Evolutionary conservation across 2,888 invertebrate genomes (phyloP).

Genomic region (Apeira syringaria): DNA sequence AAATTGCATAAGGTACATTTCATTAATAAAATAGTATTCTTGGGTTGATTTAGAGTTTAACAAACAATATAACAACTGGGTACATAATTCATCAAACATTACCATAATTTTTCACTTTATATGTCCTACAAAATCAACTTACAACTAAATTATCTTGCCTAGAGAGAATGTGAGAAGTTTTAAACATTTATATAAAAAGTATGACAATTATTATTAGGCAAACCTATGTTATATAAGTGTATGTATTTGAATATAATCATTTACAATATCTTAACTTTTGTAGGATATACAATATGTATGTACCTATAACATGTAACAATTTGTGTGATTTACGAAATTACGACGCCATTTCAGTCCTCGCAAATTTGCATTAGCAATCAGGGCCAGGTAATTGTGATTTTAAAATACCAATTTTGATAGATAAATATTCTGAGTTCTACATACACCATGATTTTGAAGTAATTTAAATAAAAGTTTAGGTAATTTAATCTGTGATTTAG

Average conservation of each 20-base stretch:
- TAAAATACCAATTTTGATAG: neutral
- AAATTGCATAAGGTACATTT: conserved; percentile 35
- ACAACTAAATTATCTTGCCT: conserved; percentile 19
- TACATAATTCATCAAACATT: conserved; percentile 40
- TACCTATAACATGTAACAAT: conserved; percentile 25
- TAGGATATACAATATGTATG: conserved; percentile 14
- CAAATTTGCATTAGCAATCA: conserved; percentile 1
- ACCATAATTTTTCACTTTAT: conserved; percentile 29
- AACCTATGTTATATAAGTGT: conserved; percentile 8
- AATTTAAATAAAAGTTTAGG: no score
- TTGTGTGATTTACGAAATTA: conserved; percentile 15
- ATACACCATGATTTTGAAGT: no score
- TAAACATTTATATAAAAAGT: conserved; percentile 4
- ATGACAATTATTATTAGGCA: conserved; percentile 3
- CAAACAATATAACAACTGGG: conserved; percentile 43
- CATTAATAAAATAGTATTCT: conserved; percentile 23
- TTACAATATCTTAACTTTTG: conserved; percentile 9
- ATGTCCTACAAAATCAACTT: conserved; percentile 39
- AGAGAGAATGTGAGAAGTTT: conserved; percentile 1
- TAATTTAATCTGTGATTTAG: no score
- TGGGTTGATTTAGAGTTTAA: conserved; percentile 46
- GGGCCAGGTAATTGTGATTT: neutral
- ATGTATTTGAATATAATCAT: conserved; percentile 16
- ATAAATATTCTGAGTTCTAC: no score
- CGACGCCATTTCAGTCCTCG: conserved; percentile 16